Evolutionary conservation across 2,888 invertebrate species (phyloP), one percentile per base, ranked within the genome.

Genomic region (Tipula lateralis): DNA sequence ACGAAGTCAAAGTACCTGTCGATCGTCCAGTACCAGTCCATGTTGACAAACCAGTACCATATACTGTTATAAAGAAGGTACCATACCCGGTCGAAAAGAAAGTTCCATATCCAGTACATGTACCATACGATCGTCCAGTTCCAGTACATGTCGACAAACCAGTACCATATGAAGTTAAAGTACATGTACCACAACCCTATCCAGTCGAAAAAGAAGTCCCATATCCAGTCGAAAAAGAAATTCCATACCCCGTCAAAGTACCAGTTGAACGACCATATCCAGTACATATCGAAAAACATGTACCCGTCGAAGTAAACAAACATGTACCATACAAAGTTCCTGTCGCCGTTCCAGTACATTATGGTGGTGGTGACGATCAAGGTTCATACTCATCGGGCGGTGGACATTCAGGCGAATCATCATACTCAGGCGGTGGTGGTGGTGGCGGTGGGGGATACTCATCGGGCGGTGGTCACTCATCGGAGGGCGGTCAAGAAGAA

Each of bases 241-340:
- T 94, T 82, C 94, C 94, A 81, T 93, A 93, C 88, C 94, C 94
- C 84, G 94, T 95, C 1, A 94, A 94, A 94, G 93, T 94, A 0
- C 92, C 90, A 44, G 92, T 94, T 7, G 94, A 94, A 87, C 88
- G 91, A 86, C 94, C 94, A 0, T 92, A 93, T 85, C 92, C 94
- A 32, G 92, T 93, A 86, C 93, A 92, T 86, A 95, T 96, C 1
- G 95, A 95, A 86, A 95, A 95, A 88, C 93, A 93, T 86, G 93
- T 94, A 39, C 93, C 94, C 0, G 93, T 93, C 87, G 92, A 91
- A 9, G 91, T 93, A 0, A 93, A 94, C 87, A 94, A 94, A 88
- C 93, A 93, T 85, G 92, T 95, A 84, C 94, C 94, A 36, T 94
- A 94, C 32, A 95, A 95, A 89, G 93, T 82, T 85, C 81, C 84